These are phyloP conservation scores for Apogon talboti DNA, from an alignment of 2,797 vertebrate genomes.

Conservation along the genomic window DNA sequence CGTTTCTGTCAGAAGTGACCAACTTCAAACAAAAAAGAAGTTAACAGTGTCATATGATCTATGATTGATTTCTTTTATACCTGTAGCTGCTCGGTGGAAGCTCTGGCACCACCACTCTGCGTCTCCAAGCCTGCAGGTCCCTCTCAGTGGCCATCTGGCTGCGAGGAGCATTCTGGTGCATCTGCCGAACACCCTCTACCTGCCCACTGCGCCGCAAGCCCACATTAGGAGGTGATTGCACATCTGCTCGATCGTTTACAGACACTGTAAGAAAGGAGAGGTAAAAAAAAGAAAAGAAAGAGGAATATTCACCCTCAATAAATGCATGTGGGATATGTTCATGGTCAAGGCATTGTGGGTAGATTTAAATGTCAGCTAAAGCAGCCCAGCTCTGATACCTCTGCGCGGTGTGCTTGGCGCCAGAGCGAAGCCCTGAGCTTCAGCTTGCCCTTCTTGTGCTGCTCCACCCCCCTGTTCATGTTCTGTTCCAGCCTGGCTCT, in stretches of 20 bases:
- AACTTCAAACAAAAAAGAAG: background rate
- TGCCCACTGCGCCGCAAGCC: constrained; percentile 94
- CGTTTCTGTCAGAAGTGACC: background rate
- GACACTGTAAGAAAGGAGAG: constrained; percentile 80
- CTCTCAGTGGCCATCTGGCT: constrained; percentile 96
- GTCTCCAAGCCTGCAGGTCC: constrained; percentile 94
- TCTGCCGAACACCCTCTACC: constrained; percentile 96
- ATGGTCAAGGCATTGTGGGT: background rate
- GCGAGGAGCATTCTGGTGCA: constrained; percentile 96
- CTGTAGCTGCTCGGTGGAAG: constrained; percentile 85
- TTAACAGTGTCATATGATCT: too few species aligned
- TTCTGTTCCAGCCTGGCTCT: constrained; percentile 55
- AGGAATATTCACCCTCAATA: background rate
- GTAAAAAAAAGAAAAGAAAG: background rate
- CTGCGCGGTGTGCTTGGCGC: constrained; percentile 88
- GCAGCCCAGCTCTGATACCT: constrained; percentile 78
- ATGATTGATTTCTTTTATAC: constrained; percentile 67
- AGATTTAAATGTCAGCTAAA: background rate
- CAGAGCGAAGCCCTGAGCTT: constrained; percentile 63
- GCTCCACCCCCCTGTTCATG: constrained; percentile 57
- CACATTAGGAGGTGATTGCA: constrained; percentile 93
- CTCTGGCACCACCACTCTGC: constrained; percentile 95
- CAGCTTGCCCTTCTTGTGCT: constrained; percentile 54
- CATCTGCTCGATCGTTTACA: constrained; percentile 89
- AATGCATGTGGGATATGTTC: background rate